Evolutionary conservation across 2,113 vertebrate species (phyloP), one percentile per base, ranked within the genome.

Genomic region (Glaucidium brasilianum): DNA sequence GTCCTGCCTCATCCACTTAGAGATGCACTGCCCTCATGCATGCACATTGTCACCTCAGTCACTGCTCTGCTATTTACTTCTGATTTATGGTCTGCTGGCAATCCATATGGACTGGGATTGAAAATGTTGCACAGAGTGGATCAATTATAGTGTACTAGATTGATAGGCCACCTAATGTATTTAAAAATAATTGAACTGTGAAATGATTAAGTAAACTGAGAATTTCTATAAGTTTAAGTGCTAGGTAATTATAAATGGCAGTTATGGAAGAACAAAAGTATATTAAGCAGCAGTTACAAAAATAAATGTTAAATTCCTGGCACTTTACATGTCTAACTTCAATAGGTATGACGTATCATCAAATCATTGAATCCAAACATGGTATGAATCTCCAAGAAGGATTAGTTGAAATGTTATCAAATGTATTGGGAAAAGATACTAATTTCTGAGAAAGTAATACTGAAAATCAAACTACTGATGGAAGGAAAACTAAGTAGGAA

Each of bases 121-220:
- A 92, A 96, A 98, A 90, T 5, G 3, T 85, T 90, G n/a, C 66
- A 71, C 27, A 11, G 20, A 92, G 82, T 91, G 63, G 92, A 97
- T 96, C 86, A 96, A 64, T 96, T 95, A 94, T 6, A 82, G 37
- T 47, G 35, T 66, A 73, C 30, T 60, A 96, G 94, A 97, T 88
- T 95, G 81, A 92, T 85, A 93, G 82, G 35, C 9, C 39, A 96
- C 72, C 88, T 82, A 91, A 88, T 96, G 85, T 91, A 93, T 95
- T 96, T 97, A 93, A 96, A 92, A 95, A 92, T 39, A 96, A 90
- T 91, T 96, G 94, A 94, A 95, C 64, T 86, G 63, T 78, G 80
- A 95, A 95, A 94, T 88, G 47, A 90, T 95, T 95, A 91, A 85
- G 53, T 95, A 94, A 96, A 96, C 73, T 88, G 79, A 96, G 67